Percentiles rank a stretch among this genome's conserved stretches.
phyloP scores from a whole-genome alignment of 2,797 vertebrate species.

The Falco biarmicus region DNA sequence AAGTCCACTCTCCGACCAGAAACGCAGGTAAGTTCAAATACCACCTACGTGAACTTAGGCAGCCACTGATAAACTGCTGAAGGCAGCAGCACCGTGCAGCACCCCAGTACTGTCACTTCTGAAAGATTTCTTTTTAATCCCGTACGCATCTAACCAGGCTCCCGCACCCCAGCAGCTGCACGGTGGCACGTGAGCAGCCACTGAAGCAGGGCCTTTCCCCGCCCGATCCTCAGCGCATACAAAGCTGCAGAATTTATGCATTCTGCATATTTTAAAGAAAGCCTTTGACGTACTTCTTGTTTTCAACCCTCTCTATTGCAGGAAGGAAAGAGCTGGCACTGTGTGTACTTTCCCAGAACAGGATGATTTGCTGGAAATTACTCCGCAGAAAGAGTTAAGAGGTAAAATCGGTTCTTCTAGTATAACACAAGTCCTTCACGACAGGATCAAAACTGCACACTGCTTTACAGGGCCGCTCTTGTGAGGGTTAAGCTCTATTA shows the following conservation, averaged over 20 bases:
- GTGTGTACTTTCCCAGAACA: background rate
- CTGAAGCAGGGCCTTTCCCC: background rate
- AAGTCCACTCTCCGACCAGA: background rate
- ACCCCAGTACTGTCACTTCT: accelerated
- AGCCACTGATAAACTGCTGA: background rate
- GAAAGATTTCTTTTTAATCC: background rate
- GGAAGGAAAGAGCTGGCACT: background rate
- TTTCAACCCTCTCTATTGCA: background rate
- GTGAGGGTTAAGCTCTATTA: constrained; percentile 49
- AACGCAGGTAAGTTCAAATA: background rate
- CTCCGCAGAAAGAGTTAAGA: constrained; percentile 1
- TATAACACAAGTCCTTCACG: background rate
- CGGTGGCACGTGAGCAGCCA: accelerated
- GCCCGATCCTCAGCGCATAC: accelerated
- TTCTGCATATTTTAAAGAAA: background rate
- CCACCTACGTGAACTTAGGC: background rate
- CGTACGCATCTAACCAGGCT: accelerated
- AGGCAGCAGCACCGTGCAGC: background rate
- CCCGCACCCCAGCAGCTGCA: background rate
- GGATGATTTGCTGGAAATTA: background rate
- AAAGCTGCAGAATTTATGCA: background rate
- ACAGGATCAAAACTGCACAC: background rate
- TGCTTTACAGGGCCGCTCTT: background rate
- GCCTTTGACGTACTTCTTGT: background rate
- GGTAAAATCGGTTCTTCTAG: background rate